Evolutionary conservation across 2,888 invertebrate genomes (phyloP).

Genomic region (Terebella lapidaria): DNA sequence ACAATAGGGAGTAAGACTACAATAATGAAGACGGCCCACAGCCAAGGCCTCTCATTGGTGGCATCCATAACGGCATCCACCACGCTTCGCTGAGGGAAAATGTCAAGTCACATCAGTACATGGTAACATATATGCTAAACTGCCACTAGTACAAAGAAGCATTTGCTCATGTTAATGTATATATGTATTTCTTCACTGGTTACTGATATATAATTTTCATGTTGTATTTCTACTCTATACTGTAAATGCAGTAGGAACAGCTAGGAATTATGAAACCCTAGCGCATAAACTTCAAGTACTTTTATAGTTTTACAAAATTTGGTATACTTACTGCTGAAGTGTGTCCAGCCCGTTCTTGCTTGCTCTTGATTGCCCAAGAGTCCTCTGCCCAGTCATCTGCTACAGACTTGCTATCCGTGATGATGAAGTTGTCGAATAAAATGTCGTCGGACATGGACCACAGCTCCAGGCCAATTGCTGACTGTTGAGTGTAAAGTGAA

Average conservation of each 20-base stretch:
- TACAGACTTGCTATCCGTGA: conserved; percentile 74
- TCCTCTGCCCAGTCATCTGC: conserved; percentile 77
- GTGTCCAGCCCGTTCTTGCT: conserved; percentile 51
- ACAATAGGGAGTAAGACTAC: conserved; percentile 74
- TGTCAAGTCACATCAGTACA: too few species aligned
- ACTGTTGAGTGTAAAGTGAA: conserved; percentile 57
- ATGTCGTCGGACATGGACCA: conserved; percentile 97
- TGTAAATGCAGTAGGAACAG: too few species aligned
- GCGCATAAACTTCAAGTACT: too few species aligned
- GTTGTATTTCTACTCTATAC: too few species aligned
- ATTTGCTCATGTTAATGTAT: too few species aligned
- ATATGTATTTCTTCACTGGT: too few species aligned
- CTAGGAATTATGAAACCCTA: too few species aligned
- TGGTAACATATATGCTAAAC: too few species aligned
- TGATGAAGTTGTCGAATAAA: conserved; percentile 89
- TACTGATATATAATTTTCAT: too few species aligned
- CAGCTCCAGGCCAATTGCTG: conserved; percentile 89
- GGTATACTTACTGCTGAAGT: conserved; percentile 13
- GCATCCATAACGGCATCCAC: conserved; percentile 60
- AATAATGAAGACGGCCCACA: conserved; percentile 81
- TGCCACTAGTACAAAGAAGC: too few species aligned
- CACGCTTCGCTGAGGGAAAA: conserved; percentile 33
- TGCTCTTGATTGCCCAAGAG: conserved; percentile 77
- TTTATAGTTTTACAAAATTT: too few species aligned
- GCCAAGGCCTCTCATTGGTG: conserved; percentile 83